phyloP scores from a whole-genome alignment of 2,888 invertebrate genomes.

The Thelaira solivaga region DNA sequence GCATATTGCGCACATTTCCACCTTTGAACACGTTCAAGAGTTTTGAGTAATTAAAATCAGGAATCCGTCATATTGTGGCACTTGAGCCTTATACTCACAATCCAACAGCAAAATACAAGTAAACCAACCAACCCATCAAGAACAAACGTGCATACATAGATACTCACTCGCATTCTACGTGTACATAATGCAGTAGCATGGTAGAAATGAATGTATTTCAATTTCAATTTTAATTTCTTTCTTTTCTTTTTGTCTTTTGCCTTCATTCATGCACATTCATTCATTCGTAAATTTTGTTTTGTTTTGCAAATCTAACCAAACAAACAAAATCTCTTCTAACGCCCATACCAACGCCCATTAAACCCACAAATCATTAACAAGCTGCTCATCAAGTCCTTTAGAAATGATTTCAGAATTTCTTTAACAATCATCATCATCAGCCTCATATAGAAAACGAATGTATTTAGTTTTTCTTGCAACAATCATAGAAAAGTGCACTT shows the following conservation, averaged over 20 bases:
- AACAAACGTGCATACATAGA: neutral
- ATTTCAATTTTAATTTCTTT: conserved; percentile 52
- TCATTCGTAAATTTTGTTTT: conserved; percentile 56
- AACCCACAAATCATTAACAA: conserved; percentile 58
- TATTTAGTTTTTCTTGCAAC: conserved; percentile 19
- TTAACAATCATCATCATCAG: conserved; percentile 46
- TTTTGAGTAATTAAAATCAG: conserved; percentile 65
- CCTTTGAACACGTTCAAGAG: conserved; percentile 63
- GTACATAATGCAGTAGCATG: neutral
- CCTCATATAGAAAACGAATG: conserved; percentile 8
- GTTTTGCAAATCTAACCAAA: conserved; percentile 38
- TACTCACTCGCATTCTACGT: neutral
- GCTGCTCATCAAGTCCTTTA: conserved; percentile 58
- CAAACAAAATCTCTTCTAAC: neutral
- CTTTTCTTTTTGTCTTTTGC: conserved; percentile 39
- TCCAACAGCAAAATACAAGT: conserved; percentile 12
- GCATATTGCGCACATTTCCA: conserved; percentile 66
- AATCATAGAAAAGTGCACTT: conserved; percentile 6
- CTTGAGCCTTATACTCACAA: conserved; percentile 56
- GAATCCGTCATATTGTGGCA: conserved; percentile 63
- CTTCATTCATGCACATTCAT: conserved; percentile 49
- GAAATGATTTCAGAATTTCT: conserved; percentile 60
- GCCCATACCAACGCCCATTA: no score
- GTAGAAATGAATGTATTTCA: conserved; percentile 25
- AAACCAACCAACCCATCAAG: conserved; percentile 16